Base-by-base conservation (phyloP, 2,888 invertebrate genomes). In the Cephalotes varians region DNA sequence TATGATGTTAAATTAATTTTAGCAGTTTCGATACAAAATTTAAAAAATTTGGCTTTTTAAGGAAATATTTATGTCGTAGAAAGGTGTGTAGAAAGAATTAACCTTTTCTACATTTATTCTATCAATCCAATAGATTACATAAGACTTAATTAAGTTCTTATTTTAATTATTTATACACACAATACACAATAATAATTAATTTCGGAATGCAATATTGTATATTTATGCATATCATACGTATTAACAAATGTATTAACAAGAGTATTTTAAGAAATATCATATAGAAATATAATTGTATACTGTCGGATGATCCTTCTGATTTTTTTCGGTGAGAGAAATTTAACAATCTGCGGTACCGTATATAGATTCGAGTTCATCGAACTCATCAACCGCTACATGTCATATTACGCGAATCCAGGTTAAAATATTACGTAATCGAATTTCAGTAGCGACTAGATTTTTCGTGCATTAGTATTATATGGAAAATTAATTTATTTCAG, bases 341-440 rank as follows among this genome's bases (percentile, higher is more conserved):
- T 71, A 71, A 79, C 44, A 31, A 56, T 54, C 77, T 44, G 54
- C 37, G 4, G 31, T 40, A 15, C 58, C 31, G 31, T 9, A 18
- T 12, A 25, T 28, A 76, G 18, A n/a, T n/a, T n/a, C 21, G 44
- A 56, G 77, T 77, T 77, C 77, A 44, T 34, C 56, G 54, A 69
- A 77, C 56, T 71, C 71, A 37, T 76, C 54, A 44, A 7, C 18
- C 71, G 9, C 44, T 62, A 10, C 37, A 37, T 34, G 56, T 56
- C 69, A 71, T 69, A 44, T 77, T 56, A 34, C 40, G 31, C 34
- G 18, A 25, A 44, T 79, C 31, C 44, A 25, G 44, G 18, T 71
- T 56, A 56, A 79, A 79, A 69, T 79, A 71, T 79, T 71, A 44
- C 44, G 18, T 71, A 79, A 79, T 79, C 71, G 18, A 12, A 44